Evolutionary conservation across 2,113 vertebrate species (phyloP), one percentile per base, ranked within the genome.

Genomic region (Dipodomys merriami): DNA sequence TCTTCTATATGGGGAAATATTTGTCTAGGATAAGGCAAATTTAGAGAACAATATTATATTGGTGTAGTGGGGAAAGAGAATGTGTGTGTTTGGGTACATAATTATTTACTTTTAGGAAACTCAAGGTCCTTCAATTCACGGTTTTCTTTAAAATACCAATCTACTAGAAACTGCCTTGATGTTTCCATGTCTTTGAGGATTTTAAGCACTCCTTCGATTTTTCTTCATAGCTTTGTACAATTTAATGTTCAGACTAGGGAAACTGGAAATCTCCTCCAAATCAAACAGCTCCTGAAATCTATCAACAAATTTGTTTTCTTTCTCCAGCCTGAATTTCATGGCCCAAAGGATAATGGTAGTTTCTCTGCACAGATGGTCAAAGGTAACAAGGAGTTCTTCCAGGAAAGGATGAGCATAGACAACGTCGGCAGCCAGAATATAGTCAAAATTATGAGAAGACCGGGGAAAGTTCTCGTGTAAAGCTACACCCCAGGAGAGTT

Each of bases 391-490:
- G 53, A 99, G 98, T 89, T 99, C 99, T 1, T 98, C 96, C 87
- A 99, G 97, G 95, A 98, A 99, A 0, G 99, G 98, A 79, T 99
- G 99, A 30, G 98, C 89, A 5, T 99, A 99, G 62, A 99, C 99
- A 27, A 99, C 99, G 7, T 99, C 99, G 0, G 99, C 99, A 20
- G 99, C 99, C 98, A 99, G 97, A 94, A 99, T 97, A 94, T 99
- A 99, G 97, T 99, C 99, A 15, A 99, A 99, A 82, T 92, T 94
- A 91, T 97, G 98, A 4, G 98, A 98, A 72, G 98, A 96, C 1
- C 78, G 98, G 2, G 99, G 99, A 93, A 99, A 99, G 23, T 96
- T 98, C 90, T 98, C 96, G 90, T 99, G 98, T 95, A 99, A 95
- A 18, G 98, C 98, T 64, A 98, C 82, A 30, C 99, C 99, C 99